phyloP scores from a whole-genome alignment of 2,888 invertebrate species.

The Caenorhabditis panamensis region DNA sequence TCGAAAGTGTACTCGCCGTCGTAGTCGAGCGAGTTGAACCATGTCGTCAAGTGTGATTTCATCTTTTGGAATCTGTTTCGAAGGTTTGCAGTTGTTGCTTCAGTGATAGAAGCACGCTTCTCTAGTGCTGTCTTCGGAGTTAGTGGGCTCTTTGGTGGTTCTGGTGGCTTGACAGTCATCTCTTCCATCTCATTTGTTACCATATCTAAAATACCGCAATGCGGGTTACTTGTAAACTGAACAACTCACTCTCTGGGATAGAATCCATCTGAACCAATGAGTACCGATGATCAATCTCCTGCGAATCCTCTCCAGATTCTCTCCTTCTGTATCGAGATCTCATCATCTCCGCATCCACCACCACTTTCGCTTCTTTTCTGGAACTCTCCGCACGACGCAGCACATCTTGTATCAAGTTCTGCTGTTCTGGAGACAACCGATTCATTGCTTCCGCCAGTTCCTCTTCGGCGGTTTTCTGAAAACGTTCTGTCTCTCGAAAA shows the following conservation, averaged over 20 bases:
- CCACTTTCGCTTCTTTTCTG: slow-evolving; percentile 69
- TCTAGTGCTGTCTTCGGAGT: slow-evolving; percentile 10
- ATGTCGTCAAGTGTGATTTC: slow-evolving; percentile 59
- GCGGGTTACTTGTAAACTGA: neutral
- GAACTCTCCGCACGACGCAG: slow-evolving; percentile 73
- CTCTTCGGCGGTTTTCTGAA: slow-evolving; percentile 54
- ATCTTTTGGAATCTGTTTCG: slow-evolving; percentile 54
- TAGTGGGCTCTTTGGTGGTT: slow-evolving; percentile 2
- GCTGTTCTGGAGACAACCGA: slow-evolving; percentile 51
- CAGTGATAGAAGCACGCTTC: slow-evolving; percentile 45
- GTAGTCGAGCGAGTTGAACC: slow-evolving; percentile 70
- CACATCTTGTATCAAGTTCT: slow-evolving; percentile 50
- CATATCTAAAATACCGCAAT: slow-evolving; percentile 28
- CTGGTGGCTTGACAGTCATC: neutral
- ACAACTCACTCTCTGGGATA: slow-evolving; percentile 74
- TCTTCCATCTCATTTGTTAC: slow-evolving; percentile 58
- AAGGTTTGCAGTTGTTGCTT: slow-evolving; percentile 45
- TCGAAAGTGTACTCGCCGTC: slow-evolving; percentile 64
- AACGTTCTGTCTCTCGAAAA: neutral
- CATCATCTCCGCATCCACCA: slow-evolving; percentile 69
- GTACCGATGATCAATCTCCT: slow-evolving; percentile 50
- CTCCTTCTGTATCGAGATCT: slow-evolving; percentile 42
- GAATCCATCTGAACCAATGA: slow-evolving; percentile 77
- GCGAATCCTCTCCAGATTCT: slow-evolving; percentile 45
- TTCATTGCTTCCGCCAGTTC: slow-evolving; percentile 59